Evolutionary conservation across 1,140 invertebrate genomes (phyloP).

Genomic region (Drosophila lacteicornis): DNA sequence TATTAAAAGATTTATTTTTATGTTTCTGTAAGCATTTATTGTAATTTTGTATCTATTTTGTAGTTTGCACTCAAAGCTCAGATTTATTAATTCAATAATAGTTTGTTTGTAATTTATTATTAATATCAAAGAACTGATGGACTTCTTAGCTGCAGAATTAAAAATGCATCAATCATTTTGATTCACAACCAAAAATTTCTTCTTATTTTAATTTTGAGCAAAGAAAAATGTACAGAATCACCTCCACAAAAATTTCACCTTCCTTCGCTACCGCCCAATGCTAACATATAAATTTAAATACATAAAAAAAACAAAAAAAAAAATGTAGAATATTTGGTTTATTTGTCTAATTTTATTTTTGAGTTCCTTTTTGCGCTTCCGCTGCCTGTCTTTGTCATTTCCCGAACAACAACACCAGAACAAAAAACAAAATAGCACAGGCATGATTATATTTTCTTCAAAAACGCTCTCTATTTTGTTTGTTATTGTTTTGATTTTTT

Average conservation of each 20-base stretch:
- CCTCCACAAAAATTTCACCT: slow-evolving; percentile 28
- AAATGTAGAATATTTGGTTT: slow-evolving; percentile 5
- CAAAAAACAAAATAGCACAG: slow-evolving; percentile 14
- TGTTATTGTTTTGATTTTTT: slow-evolving; percentile 35
- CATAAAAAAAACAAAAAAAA: slow-evolving; percentile 40
- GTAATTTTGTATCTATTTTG: neutral
- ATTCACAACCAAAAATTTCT: neutral
- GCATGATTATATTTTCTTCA: slow-evolving; percentile 48
- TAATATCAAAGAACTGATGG: neutral
- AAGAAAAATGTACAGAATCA: neutral
- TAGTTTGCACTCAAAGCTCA: too few species aligned
- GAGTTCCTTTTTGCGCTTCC: slow-evolving; percentile 39
- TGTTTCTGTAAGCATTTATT: neutral
- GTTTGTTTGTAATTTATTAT: too few species aligned
- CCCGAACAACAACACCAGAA: slow-evolving; percentile 17
- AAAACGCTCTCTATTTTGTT: slow-evolving; percentile 46
- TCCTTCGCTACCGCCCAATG: slow-evolving; percentile 13
- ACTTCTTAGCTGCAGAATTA: neutral
- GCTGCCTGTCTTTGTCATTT: slow-evolving; percentile 48
- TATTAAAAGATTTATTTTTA: too few species aligned
- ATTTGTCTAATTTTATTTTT: slow-evolving; percentile 43
- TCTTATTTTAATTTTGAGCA: neutral
- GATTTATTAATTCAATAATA: too few species aligned
- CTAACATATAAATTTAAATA: slow-evolving; percentile 9
- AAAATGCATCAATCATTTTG: neutral